Base-by-base conservation (phyloP, 1,140 invertebrate genomes). In the Ditylenchus dipsaci region DNA sequence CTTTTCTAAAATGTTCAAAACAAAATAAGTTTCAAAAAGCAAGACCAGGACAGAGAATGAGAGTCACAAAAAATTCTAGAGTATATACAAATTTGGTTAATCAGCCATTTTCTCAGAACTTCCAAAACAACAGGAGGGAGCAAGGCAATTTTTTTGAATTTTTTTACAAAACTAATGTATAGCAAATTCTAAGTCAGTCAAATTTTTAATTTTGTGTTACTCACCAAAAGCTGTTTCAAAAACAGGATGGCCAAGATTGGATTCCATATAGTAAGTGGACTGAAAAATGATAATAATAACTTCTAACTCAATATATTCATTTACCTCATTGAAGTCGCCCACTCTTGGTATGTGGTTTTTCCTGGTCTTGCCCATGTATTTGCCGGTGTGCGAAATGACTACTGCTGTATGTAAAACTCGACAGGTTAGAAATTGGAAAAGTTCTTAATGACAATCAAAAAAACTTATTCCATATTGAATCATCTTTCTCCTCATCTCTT, bases 291-390 rank as follows among this genome's bases (percentile, higher is more conserved):
- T 21, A 53, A 53, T 7, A 19, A 53, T 7, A 53, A 53, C 15
- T 53, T 53, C 15, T 21, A 7, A 53, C 60, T 29, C 61, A 27
- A 38, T 5, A 38, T 38, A 5, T 38, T 38, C 11, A 38, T 38
- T 38, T 71, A 87, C 86, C 81, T 98, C 95, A 84, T 98, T 98
- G 81, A 98, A 98, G 84, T 97, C 94, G 0, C 93, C 95, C 29
- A 96, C 90, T 15, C 74, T 86, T 1, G 95, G 95, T 77, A 99
- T 99, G 77, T 99, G 95, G 85, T 98, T 98, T 83, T 99, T 99
- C 45, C 95, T 87, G 67, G 94, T 90, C 84, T 95, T 97, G 0
- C 96, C 96, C 60, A 98, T 82, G 3, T 95, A 88, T 70, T 88
- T 86, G 0, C 95, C 95, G 72, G 87, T 87, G 67, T 91, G 90